Percentiles rank a stretch among this genome's conserved stretches.
These are phyloP conservation scores for Hyles vespertilio DNA, from an alignment of 1,140 invertebrate species.

Conservation along the genomic window DNA sequence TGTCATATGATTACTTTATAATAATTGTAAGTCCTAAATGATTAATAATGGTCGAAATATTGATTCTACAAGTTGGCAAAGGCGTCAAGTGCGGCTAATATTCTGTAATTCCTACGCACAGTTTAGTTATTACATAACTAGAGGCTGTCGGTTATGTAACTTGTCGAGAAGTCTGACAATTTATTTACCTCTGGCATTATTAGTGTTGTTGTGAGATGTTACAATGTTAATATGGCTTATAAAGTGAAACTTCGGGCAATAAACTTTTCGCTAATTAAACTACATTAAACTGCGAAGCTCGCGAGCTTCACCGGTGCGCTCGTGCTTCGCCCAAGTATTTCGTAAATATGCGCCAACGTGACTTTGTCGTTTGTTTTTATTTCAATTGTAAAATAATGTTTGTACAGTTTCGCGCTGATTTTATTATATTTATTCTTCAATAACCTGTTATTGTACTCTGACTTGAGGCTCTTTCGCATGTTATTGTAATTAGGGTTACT, in stretches of 20 bases:
- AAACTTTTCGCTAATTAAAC: conserved; percentile 13
- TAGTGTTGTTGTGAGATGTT: conserved; percentile 15
- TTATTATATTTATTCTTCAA: too few species aligned
- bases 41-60: background rate
- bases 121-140: conserved; percentile 16
- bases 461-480: too few species aligned
- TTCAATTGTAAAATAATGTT: too few species aligned
- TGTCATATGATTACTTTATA: conserved; percentile 5
- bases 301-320: too few species aligned
- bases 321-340: too few species aligned
- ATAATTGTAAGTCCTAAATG: conserved; percentile 3
- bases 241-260: conserved; percentile 17
- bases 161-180: conserved; percentile 18
- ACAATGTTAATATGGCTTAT: conserved; percentile 20
- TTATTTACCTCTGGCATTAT: conserved; percentile 24
- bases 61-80: too few species aligned
- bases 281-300: background rate
- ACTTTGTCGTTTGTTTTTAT: too few species aligned
- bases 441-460: too few species aligned
- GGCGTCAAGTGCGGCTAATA: conserved; percentile 2
- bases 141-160: conserved; percentile 12
- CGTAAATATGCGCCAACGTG: too few species aligned
- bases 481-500: too few species aligned
- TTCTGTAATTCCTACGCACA: conserved; percentile 6
- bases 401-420: too few species aligned